Percentiles rank a stretch among this genome's conserved stretches.
Conservation (phyloP, 2,113 vertebrate species). For the Gallinago jamesoni region DNA sequence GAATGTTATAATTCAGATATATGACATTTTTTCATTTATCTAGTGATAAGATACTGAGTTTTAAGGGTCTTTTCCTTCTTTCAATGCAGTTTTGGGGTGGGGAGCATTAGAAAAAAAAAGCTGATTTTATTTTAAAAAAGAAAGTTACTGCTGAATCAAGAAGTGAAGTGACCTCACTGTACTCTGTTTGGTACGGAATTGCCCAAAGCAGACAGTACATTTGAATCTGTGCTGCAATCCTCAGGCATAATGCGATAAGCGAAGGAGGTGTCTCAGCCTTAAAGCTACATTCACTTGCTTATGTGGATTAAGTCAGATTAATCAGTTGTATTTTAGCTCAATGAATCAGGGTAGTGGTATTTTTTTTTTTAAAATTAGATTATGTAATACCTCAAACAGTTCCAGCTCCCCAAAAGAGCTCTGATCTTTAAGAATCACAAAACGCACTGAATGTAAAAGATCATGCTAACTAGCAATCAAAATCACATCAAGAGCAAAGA, state of each 20-base stretch:
- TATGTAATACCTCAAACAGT: not conserved
- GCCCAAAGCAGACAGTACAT: not conserved
- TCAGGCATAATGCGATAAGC: not conserved
- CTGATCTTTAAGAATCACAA: not conserved
- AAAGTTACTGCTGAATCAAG: not conserved
- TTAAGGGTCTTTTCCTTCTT: not conserved
- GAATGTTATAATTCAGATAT: not conserved
- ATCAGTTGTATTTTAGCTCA: not conserved
- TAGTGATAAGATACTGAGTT: not conserved
- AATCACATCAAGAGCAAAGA: not conserved
- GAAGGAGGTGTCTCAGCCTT: conserved; percentile 38
- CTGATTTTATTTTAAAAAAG: not conserved
- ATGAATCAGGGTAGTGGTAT: not conserved
- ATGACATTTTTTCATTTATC: not conserved
- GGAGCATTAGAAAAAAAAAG: not conserved
- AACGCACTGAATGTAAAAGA: not conserved
- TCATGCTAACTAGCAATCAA: not conserved
- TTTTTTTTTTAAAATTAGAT: not conserved
- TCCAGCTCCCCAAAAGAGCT: not conserved
- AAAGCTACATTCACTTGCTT: conserved; percentile 38
- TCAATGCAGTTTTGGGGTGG: not conserved
- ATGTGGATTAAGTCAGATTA: conserved; percentile 15
- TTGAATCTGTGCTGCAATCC: conserved; percentile 3
- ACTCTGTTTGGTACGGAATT: not conserved
- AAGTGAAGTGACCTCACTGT: not conserved